phyloP scores from a whole-genome alignment of 2,113 vertebrate genomes.

The Aptenodytes forsteri region DNA sequence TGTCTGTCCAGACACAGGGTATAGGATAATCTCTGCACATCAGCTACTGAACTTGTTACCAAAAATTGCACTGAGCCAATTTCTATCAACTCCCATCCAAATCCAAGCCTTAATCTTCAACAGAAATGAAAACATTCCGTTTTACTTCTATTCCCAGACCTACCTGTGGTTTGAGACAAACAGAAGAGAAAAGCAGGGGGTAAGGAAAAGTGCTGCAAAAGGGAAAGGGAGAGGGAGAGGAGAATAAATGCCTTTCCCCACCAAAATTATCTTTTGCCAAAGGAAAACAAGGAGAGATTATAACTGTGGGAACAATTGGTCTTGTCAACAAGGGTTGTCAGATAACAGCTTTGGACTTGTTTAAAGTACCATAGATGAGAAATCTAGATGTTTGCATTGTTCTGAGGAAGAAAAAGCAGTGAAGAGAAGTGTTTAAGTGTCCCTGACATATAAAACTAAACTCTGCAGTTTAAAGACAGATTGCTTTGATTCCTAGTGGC shows the following conservation, averaged over 20 bases:
- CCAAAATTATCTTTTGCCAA: not conserved
- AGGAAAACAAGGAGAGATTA: not conserved
- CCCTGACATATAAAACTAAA: slow-evolving; percentile 51
- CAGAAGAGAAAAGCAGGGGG: not conserved
- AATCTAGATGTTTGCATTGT: slow-evolving; percentile 17
- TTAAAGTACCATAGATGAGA: slow-evolving; percentile 15
- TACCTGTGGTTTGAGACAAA: not conserved
- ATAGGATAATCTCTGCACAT: not conserved
- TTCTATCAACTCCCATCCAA: not conserved
- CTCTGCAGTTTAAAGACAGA: slow-evolving; percentile 46
- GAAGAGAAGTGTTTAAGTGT: slow-evolving; percentile 42
- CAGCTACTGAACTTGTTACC: not conserved
- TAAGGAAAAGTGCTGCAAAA: not conserved
- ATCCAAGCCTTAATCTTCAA: not conserved
- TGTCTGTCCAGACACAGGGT: not conserved
- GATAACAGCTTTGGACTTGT: slow-evolving; percentile 33
- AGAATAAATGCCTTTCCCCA: not conserved
- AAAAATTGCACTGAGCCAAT: not conserved
- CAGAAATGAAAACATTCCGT: not conserved
- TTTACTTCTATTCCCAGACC: not conserved
- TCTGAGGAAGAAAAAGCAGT: not conserved
- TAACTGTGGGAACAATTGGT: slow-evolving; percentile 1
- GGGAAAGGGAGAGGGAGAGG: not conserved
- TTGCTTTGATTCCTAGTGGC: slow-evolving; percentile 27
- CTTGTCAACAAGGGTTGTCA: not conserved